Conservation (phyloP, 2,113 vertebrate genomes). For the Amblyopsis rosae region DNA sequence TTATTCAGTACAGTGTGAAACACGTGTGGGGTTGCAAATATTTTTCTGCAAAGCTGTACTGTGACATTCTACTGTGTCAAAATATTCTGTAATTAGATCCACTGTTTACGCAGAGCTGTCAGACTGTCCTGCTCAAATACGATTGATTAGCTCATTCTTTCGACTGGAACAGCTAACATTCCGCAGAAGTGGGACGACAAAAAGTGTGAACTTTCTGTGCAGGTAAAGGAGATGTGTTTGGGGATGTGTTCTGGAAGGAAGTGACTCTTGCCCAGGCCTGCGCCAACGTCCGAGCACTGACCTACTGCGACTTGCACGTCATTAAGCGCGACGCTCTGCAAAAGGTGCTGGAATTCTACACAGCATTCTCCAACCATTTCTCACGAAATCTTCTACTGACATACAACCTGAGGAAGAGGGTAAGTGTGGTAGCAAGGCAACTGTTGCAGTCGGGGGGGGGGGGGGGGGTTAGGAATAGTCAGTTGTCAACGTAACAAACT, state of each 20-base stretch:
- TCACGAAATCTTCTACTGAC: slow-evolving; percentile 97
- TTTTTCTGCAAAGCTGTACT: too few species aligned
- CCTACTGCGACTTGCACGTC: slow-evolving; percentile 97
- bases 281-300: slow-evolving; percentile 94
- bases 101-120: too few species aligned
- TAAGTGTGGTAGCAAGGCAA: slow-evolving; percentile 59
- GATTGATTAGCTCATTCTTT: too few species aligned
- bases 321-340: slow-evolving; percentile 97
- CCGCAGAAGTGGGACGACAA: not conserved
- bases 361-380: slow-evolving; percentile 97
- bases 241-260: slow-evolving; percentile 99
- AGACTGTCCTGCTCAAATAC: too few species aligned
- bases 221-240: slow-evolving; percentile 99
- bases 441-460: not conserved
- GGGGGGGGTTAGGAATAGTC: too few species aligned
- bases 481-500: too few species aligned
- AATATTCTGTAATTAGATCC: too few species aligned
- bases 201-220: slow-evolving; percentile 18
- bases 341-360: slow-evolving; percentile 99
- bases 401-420: slow-evolving; percentile 96
- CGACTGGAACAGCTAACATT: too few species aligned
- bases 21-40: too few species aligned
- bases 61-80: too few species aligned
- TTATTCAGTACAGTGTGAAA: too few species aligned
- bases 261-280: slow-evolving; percentile 93